Evolutionary conservation across 2,113 vertebrate genomes (phyloP), one percentile per base, ranked within the genome.

Genomic region (Macrotus californicus): DNA sequence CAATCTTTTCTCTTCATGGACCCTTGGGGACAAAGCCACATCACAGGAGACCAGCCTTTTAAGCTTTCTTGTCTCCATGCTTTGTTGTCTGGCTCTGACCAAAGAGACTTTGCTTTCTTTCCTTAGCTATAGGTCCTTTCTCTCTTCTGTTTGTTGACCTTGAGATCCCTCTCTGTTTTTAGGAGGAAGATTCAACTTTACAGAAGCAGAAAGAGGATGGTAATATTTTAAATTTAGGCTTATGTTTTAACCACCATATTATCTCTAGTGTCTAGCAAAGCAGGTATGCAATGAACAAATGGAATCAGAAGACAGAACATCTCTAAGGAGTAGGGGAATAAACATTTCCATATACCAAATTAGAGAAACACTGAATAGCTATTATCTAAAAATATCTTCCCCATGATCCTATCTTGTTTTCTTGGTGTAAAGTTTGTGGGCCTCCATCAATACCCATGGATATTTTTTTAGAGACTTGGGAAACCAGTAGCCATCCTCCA

Each of bases 11-110:
- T 96, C 87, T n/a, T 79, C 10, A 1, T n/a, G 50, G 75, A 76
- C 87, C 95, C 96, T 80, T 39, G 50, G 96, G 94, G 92, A 96
- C 75, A 92, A 92, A 89, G 92, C 90, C 90, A 86, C 92, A 97
- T 81, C 87, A 93, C 84, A 93, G 70, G 59, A 85, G 93, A 83
- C 46, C 80, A 84, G 50, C 29, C 29, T 69, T 87, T 90, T 66
- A 73, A 64, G 90, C 69, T 36, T 79, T 79, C 46, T 95, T 43
- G 52, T 91, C 86, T 96, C 93, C 89, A 52, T 7, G 24, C 43
- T 92, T 43, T 26, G 66, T 19, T 69, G 43, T 87, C 67, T 67
- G 73, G 77, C 73, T 87, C 56, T 73, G 75, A 96, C 88, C 67
- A 94, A 93, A 86, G 22, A 84, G 92, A 76, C 19, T 82, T 93